Evolutionary conservation across 2,113 vertebrate species (phyloP).

Genomic region (Cromileptes altivelis): DNA sequence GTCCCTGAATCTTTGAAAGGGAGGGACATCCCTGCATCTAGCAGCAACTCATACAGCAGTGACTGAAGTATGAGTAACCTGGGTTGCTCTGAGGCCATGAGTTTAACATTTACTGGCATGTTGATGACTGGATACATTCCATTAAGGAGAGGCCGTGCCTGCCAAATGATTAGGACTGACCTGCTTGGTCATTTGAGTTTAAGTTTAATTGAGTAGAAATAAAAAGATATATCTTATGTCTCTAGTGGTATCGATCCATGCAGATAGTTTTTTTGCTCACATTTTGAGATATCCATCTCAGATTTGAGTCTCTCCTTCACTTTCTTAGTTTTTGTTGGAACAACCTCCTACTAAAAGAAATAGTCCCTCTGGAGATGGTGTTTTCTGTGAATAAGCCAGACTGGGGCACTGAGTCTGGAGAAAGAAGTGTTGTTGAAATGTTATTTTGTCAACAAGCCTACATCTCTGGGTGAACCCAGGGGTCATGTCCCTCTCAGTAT

Average conservation of each 20-base stretch:
- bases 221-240: neutral
- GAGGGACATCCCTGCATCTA: neutral
- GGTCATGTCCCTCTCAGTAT: no score
- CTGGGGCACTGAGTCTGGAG: neutral
- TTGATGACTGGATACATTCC: constrained; percentile 1
- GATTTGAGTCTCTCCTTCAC: neutral
- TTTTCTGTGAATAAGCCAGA: neutral
- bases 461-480: no score
- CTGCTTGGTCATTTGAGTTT: neutral
- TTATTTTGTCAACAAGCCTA: neutral
- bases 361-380: neutral
- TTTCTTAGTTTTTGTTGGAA: neutral
- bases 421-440: neutral
- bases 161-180: neutral
- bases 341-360: neutral
- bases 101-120: neutral
- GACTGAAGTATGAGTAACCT: constrained; percentile 1
- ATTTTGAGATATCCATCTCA: neutral
- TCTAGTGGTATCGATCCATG: neutral
- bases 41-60: neutral
- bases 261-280: neutral
- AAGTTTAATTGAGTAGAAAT: neutral
- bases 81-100: neutral
- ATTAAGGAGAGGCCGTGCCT: neutral
- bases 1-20: neutral